These are phyloP conservation scores for Staurois parvus DNA, from an alignment of 2,797 vertebrate species.

Conservation along the genomic window DNA sequence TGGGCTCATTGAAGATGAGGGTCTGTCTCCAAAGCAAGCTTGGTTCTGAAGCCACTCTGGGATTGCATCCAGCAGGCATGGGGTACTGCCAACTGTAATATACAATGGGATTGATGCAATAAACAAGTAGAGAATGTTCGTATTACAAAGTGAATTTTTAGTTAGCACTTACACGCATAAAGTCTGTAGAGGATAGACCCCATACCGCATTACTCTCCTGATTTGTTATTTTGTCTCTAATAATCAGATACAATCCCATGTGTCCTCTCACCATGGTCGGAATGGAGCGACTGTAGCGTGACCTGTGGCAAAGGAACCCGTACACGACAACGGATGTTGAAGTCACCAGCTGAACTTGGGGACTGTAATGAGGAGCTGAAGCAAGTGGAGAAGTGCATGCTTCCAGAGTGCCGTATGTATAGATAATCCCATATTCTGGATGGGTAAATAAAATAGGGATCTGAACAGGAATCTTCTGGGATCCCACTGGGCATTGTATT, in stretches of 20 bases:
- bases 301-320: slow-evolving; percentile 92
- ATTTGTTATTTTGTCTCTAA: slow-evolving; percentile 40
- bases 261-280: slow-evolving; percentile 93
- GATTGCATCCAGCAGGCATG: too few species aligned
- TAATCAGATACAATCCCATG: slow-evolving; percentile 94
- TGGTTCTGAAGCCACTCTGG: too few species aligned
- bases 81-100: too few species aligned
- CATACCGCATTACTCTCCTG: too few species aligned
- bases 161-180: too few species aligned
- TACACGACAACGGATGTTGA: slow-evolving; percentile 89
- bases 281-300: slow-evolving; percentile 98
- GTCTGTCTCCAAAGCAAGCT: too few species aligned
- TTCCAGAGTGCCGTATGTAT: slow-evolving; percentile 95
- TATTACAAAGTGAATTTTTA: not conserved
- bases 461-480: too few species aligned
- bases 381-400: slow-evolving; percentile 98
- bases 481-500: too few species aligned
- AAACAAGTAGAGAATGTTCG: not conserved
- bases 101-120: too few species aligned
- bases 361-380: slow-evolving; percentile 96
- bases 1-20: too few species aligned
- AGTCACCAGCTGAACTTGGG: slow-evolving; percentile 94
- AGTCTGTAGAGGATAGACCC: too few species aligned
- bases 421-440: not conserved
- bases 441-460: too few species aligned